These are phyloP conservation scores for Erebia palarica DNA, from an alignment of 2,888 invertebrate species.

Conservation along the genomic window DNA sequence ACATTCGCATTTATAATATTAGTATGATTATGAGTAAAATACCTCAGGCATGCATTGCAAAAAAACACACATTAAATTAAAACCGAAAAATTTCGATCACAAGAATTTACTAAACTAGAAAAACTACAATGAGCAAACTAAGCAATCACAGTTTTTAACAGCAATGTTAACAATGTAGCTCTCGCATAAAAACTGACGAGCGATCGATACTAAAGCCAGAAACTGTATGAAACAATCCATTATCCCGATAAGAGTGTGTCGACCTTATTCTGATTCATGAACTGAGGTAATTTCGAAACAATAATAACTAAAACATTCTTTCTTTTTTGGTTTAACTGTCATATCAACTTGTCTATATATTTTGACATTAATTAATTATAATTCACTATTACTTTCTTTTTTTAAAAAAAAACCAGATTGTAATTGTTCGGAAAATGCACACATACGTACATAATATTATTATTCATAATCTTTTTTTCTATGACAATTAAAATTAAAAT, in stretches of 20 bases:
- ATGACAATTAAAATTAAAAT: too few relatives aligned
- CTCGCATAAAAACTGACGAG: constrained; percentile 19
- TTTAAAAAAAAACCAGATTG: too few relatives aligned
- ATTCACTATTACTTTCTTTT: neutral
- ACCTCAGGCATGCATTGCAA: neutral
- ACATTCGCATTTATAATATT: too few relatives aligned
- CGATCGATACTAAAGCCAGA: constrained; percentile 34
- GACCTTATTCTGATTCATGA: constrained; percentile 37
- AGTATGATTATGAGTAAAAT: too few relatives aligned
- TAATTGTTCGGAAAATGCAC: too few relatives aligned
- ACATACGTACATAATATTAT: too few relatives aligned
- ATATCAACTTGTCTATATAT: neutral
- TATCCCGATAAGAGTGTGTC: constrained; percentile 38
- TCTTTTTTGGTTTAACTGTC: neutral
- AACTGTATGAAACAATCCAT: constrained; percentile 39
- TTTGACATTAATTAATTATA: neutral
- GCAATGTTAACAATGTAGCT: neutral
- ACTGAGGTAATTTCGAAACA: constrained; percentile 20
- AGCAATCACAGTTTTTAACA: neutral
- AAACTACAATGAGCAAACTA: neutral
- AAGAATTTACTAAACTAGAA: neutral
- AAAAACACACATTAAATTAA: neutral
- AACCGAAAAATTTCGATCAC: neutral
- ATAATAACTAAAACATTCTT: constrained; percentile 13
- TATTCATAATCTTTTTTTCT: too few relatives aligned